Conservation (phyloP, 1,140 invertebrate genomes). For the Glossosoma conforme region DNA sequence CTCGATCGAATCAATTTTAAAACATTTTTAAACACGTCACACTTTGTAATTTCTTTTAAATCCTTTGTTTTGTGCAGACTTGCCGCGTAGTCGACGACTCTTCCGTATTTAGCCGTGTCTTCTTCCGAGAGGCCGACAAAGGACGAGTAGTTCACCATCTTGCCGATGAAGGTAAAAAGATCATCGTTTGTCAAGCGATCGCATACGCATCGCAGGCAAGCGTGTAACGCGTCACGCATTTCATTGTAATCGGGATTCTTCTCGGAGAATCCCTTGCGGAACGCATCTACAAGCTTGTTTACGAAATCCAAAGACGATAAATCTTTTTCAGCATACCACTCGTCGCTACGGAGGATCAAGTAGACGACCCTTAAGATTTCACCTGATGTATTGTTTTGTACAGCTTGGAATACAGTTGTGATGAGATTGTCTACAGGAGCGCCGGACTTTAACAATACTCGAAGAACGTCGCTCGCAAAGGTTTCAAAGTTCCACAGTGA, state of each 20-base stretch:
- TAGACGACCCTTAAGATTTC: slow-evolving; percentile 5
- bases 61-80: slow-evolving; percentile 5
- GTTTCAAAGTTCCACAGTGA: background rate
- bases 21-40: slow-evolving; percentile 8
- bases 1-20: slow-evolving; percentile 22
- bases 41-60: background rate
- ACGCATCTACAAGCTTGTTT: slow-evolving; percentile 12
- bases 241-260: background rate
- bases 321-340: slow-evolving; percentile 3
- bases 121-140: slow-evolving; percentile 1
- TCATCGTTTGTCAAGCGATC: slow-evolving; percentile 8
- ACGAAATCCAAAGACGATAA: slow-evolving; percentile 5
- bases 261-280: slow-evolving; percentile 6
- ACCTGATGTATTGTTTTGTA: background rate
- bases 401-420: background rate
- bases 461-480: slow-evolving; percentile 7
- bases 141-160: slow-evolving; percentile 6
- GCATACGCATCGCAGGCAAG: slow-evolving; percentile 9
- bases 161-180: slow-evolving; percentile 9
- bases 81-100: slow-evolving; percentile 10
- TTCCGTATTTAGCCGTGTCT: slow-evolving; percentile 2
- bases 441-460: background rate
- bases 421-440: slow-evolving; percentile 2
- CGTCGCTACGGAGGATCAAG: background rate
- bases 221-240: slow-evolving; percentile 5